Base-by-base conservation (phyloP, 2,113 vertebrate genomes). In the Ammodytes dubius region DNA sequence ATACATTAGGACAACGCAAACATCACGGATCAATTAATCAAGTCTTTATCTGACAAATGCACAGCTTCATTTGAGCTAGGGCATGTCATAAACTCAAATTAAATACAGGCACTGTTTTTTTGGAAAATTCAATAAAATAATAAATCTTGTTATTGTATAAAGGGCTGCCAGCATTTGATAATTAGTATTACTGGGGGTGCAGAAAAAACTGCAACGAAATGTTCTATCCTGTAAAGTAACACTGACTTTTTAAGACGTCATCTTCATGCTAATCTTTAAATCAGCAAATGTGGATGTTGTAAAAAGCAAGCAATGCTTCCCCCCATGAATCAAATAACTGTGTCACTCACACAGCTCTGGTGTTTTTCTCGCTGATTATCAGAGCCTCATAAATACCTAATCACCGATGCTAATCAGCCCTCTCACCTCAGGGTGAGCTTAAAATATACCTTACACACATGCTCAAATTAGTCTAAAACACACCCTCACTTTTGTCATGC, bases 391-490 rank as follows among this genome's bases (percentile, higher is more conserved):
- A 90, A 91, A 91, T 87, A 91, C 78, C 81, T 92, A 86, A 94
- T 93, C 91, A 91, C 84, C 59, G 88, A 90, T 90, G 89, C 85
- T 92, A 94, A 94, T 92, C 90, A 92, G 82, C 73, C 65, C 81
- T 87, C 87, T 85, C 87, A 91, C 91, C 85, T 47, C 59, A 80
- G 88, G 83, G 79, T 81, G 85, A 84, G 75, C 87, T 86, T 84
- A 88, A 91, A 89, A 92, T 91, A 89, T 35, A 71, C 70, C 77
- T 56, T 13, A 47, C 85, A 74, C 47, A 74, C 84, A 77, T 11
- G 19, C 57, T 49, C 8, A 52, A 45, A 67, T 67, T 12, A 60
- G 7, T 37, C 57, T 35, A 66, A 84, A 27, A 63, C 40, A 65
- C 66, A 78, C 56, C 78, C 68, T 58, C 52, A 66, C 37, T 54